These are phyloP conservation scores for Pogonophryne albipinna DNA, from an alignment of 2,797 vertebrate species.

Conservation along the genomic window DNA sequence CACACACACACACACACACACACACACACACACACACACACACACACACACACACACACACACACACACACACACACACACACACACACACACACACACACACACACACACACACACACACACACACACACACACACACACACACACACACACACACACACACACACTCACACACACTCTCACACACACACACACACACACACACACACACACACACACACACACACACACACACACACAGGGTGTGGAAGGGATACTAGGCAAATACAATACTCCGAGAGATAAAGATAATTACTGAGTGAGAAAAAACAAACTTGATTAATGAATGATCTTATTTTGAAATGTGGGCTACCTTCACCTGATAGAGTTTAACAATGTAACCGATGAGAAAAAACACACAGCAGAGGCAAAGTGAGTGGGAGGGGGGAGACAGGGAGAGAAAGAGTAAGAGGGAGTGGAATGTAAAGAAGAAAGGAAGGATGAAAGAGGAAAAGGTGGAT, in stretches of 20 bases:
- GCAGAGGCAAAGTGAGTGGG: conserved; percentile 36
- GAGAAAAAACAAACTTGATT: conserved; percentile 3
- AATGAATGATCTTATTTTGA: conserved; percentile 5
- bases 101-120: conserved; percentile 5
- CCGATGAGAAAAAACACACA: conserved; percentile 13
- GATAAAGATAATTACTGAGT: background rate
- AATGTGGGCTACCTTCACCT: conserved; percentile 31
- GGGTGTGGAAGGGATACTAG: background rate
- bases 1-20: too few species aligned
- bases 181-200: too few species aligned
- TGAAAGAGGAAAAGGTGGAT: conserved; percentile 52
- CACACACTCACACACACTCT: too few species aligned
- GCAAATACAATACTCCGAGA: background rate
- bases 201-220: too few species aligned
- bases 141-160: too few species aligned
- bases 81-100: conserved; percentile 22
- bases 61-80: too few species aligned
- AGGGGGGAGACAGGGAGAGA: conserved; percentile 14
- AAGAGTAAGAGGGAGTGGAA: conserved; percentile 49
- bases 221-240: too few species aligned
- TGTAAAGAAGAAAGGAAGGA: conserved; percentile 48
- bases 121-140: conserved; percentile 7
- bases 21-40: conserved; percentile 10
- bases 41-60: background rate
- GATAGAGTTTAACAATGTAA: conserved; percentile 13